These are phyloP conservation scores for Neosilurus hyrtlii DNA, from an alignment of 2,797 vertebrate genomes.

Conservation along the genomic window DNA sequence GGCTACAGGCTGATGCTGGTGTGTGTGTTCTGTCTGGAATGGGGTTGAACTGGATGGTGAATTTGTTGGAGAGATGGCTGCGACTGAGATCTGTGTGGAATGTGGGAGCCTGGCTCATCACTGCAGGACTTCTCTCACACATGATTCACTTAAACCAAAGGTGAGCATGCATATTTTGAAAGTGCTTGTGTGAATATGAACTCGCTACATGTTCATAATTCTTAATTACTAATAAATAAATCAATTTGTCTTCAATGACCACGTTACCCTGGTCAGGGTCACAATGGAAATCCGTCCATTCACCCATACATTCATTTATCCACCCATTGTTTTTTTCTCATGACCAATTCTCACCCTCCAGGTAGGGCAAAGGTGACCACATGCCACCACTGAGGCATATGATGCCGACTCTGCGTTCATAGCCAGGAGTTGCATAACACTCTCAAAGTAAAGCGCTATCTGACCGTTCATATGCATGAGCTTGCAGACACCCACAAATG, in stretches of 20 bases:
- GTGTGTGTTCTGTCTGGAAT: conserved; percentile 87
- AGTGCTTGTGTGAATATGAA: neutral
- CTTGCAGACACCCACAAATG: too few relatives aligned
- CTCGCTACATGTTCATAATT: neutral
- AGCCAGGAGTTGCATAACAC: too few relatives aligned
- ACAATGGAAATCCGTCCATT: neutral
- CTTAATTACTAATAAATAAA: neutral
- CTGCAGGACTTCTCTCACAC: conserved; percentile 72
- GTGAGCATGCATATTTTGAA: conserved; percentile 63
- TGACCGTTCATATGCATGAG: too few relatives aligned
- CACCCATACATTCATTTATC: neutral
- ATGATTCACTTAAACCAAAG: conserved; percentile 85
- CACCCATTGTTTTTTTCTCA: too few relatives aligned
- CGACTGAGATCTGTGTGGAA: conserved; percentile 63
- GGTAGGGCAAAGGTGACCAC: too few relatives aligned
- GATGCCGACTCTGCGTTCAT: too few relatives aligned
- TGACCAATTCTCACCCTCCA: too few relatives aligned
- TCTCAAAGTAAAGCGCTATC: too few relatives aligned
- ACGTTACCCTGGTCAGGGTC: too few relatives aligned
- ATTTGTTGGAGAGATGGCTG: conserved; percentile 65
- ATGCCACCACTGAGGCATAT: too few relatives aligned
- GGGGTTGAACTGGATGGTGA: conserved; percentile 72
- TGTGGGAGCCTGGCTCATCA: conserved; percentile 78
- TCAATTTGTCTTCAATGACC: too few relatives aligned
- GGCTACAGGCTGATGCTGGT: conserved; percentile 90